Base-by-base conservation (phyloP, 2,888 invertebrate species). In the Ceramica pisi region DNA sequence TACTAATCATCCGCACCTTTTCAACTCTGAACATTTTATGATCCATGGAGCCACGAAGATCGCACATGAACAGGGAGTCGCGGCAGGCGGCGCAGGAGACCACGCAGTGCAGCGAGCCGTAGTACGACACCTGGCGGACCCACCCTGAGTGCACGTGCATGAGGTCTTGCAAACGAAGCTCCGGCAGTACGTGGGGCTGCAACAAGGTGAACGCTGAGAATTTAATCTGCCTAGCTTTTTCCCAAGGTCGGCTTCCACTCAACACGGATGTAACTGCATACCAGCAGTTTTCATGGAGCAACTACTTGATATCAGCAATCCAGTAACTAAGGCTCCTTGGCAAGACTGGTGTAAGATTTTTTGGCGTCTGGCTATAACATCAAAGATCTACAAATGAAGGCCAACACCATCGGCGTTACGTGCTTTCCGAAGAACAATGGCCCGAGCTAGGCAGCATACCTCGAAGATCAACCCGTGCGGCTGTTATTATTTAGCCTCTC, bases 81-180 rank as follows among this genome's bases (percentile, higher is more conserved):
- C 91, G 88, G 84, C 97, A 97, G 69, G 97, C 97, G 62, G 97
- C 97, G 81, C 97, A 97, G 0, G 98, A 98, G 16, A 98, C 96
- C 59, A 98, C 96, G 82, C 97, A 96, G 88, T 97, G 97, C 84
- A 98, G 94, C 68, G 96, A 96, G 48, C 96, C 94, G 86, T 97
- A 97, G 93, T 96, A 98, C 72, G 96, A 96, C 55, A 98, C 97
- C 90, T 98, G 97, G 9, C 97, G 96, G 68, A 98, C 97, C 96
- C 97, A 97, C 87, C 97, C 97, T 9, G 92, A 90, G 90, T 98
- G 98, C 60, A 97, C 92, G 59, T 95, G 94, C 14, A 89, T 89
- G 83, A 97, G 95, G 90, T 97, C 97, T 76, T 89, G 90, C 19
- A 97, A 91, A 75, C 90, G 91, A 85, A 97, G 87, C 79, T 94